phyloP scores from a whole-genome alignment of 2,888 invertebrate species.

The Anoplius nigerrimus region DNA sequence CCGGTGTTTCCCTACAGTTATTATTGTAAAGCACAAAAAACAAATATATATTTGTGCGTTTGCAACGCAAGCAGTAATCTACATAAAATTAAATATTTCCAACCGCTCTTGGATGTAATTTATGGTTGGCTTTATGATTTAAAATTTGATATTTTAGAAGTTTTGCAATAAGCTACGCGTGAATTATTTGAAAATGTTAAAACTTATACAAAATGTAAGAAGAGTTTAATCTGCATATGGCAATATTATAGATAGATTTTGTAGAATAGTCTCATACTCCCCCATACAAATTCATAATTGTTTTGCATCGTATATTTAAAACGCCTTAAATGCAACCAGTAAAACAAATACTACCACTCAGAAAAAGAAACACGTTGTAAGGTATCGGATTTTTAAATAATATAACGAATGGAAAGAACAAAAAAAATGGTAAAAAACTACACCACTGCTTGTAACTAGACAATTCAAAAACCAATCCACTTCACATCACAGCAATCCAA shows the following conservation, averaged over 20 bases:
- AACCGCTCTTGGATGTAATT: neutral
- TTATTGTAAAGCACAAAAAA: neutral
- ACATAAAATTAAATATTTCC: neutral
- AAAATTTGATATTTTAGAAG: too few relatives aligned
- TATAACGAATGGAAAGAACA: constrained; percentile 29
- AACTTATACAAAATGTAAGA: too few relatives aligned
- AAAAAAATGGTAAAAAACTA: constrained; percentile 39
- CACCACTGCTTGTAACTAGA: constrained; percentile 72
- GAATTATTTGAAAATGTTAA: too few relatives aligned
- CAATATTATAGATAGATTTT: too few relatives aligned
- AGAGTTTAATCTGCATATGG: too few relatives aligned
- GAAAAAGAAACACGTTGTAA: constrained; percentile 9
- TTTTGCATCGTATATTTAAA: neutral
- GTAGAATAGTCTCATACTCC: too few relatives aligned
- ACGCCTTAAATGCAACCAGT: too few relatives aligned
- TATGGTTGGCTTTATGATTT: too few relatives aligned
- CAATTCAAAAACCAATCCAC: constrained; percentile 74
- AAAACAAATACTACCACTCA: neutral
- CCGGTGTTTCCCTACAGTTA: constrained; percentile 1
- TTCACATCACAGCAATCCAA: constrained; percentile 74
- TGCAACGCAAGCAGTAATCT: neutral
- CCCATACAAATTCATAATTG: neutral
- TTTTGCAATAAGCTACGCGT: too few relatives aligned
- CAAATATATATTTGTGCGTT: neutral
- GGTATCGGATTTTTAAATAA: constrained; percentile 15